phyloP scores from a whole-genome alignment of 2,113 vertebrate genomes.

The Picathartes gymnocephalus region DNA sequence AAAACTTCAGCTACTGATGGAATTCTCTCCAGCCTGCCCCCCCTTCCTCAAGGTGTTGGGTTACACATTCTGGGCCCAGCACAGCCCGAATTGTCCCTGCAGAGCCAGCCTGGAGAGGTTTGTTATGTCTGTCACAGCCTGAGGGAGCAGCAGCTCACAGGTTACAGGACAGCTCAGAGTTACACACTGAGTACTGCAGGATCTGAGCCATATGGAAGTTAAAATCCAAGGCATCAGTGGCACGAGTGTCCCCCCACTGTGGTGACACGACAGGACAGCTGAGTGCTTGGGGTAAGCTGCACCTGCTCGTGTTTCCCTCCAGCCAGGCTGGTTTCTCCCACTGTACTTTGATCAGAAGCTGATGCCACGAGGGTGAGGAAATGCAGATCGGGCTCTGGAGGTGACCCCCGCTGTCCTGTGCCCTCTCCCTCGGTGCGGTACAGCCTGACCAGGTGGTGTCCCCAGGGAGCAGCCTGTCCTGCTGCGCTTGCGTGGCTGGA shows the following conservation, averaged over 20 bases:
- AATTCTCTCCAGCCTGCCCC: no score
- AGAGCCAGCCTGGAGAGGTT: no score
- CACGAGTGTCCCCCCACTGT: rapidly evolving
- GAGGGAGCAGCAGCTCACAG: no score
- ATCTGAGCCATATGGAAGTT: no score
- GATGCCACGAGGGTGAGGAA: rapidly evolving
- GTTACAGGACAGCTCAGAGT: no score
- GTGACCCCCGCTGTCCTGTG: neutral
- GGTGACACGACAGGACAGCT: neutral
- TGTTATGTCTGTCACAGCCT: no score
- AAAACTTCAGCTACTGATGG: no score
- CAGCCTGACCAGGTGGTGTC: rapidly evolving
- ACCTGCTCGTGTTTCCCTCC: rapidly evolving
- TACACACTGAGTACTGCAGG: no score
- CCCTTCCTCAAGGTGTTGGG: no score
- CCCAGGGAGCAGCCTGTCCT: neutral
- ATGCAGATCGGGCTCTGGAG: neutral
- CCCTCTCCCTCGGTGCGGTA: rapidly evolving
- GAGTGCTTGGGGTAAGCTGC: rapidly evolving
- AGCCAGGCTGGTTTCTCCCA: rapidly evolving
- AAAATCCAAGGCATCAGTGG: no score
- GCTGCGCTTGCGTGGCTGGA: rapidly evolving
- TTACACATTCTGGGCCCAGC: no score
- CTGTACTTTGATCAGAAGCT: neutral
- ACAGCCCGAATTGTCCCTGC: no score